Evolutionary conservation across 2,888 invertebrate species (phyloP).

Genomic region (Xestia c-nigrum): DNA sequence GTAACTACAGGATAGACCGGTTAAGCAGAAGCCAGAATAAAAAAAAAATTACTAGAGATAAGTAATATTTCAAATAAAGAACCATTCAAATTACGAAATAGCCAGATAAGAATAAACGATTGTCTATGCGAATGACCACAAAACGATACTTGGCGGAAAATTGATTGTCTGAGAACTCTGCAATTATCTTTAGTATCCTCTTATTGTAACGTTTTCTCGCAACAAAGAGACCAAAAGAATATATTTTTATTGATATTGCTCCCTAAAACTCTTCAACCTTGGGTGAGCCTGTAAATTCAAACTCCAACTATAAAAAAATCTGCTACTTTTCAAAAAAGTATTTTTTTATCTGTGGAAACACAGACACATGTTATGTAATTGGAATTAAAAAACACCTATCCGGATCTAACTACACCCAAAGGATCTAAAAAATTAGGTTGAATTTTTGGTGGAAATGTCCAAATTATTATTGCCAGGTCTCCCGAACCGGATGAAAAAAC

Average conservation of each 20-base stretch:
- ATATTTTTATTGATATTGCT: conserved; percentile 41
- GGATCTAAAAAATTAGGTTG: conserved; percentile 26
- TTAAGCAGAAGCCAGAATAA: too few relatives aligned
- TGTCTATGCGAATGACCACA: conserved; percentile 4
- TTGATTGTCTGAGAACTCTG: conserved; percentile 1
- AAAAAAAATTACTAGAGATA: not conserved
- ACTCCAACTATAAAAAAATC: conserved; percentile 14
- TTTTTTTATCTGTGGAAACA: conserved; percentile 10
- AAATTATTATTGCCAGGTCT: conserved; percentile 46
- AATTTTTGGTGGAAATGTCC: conserved; percentile 36
- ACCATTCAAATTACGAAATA: not conserved
- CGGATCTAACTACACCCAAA: conserved; percentile 20
- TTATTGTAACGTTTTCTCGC: conserved; percentile 6
- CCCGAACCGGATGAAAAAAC: conserved; percentile 45
- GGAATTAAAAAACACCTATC: conserved; percentile 45
- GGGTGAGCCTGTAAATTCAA: not conserved
- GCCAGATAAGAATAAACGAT: not conserved
- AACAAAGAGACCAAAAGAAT: conserved; percentile 7
- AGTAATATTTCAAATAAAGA: not conserved
- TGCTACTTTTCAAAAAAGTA: not conserved
- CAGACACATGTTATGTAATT: conserved; percentile 38
- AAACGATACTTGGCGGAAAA: conserved; percentile 7
- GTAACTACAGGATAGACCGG: too few relatives aligned
- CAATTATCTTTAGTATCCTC: conserved; percentile 14
- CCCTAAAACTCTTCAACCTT: not conserved